phyloP scores from a whole-genome alignment of 2,888 invertebrate species.

The Nephrocerus scutellatus region DNA sequence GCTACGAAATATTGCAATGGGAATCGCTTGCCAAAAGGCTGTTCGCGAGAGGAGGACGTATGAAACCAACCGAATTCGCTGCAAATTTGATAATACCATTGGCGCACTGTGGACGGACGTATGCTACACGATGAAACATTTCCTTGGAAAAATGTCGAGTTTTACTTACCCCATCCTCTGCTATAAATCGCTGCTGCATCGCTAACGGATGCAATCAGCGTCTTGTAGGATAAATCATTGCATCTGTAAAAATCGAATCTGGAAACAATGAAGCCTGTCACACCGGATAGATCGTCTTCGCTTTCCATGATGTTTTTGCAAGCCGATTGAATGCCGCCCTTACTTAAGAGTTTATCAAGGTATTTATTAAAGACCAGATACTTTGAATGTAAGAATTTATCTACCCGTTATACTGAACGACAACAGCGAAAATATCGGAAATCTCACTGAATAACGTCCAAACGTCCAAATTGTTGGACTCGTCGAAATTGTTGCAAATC shows the following conservation, averaged over 20 bases:
- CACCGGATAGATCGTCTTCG: slow-evolving; percentile 31
- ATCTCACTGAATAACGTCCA: slow-evolving; percentile 40
- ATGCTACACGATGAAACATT: too few relatives aligned
- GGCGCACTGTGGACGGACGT: slow-evolving; percentile 45
- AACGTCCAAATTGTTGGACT: slow-evolving; percentile 35
- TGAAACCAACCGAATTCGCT: slow-evolving; percentile 81
- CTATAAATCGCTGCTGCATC: slow-evolving; percentile 26
- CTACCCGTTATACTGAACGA: slow-evolving; percentile 34
- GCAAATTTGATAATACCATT: slow-evolving; percentile 80
- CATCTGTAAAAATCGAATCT: slow-evolving; percentile 27
- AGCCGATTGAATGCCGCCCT: slow-evolving; percentile 32
- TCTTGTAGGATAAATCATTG: slow-evolving; percentile 34
- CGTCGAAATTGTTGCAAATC: slow-evolving; percentile 39
- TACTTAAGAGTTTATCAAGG: slow-evolving; percentile 21
- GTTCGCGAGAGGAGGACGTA: slow-evolving; percentile 55
- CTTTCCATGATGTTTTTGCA: slow-evolving; percentile 33
- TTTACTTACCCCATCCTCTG: slow-evolving; percentile 30
- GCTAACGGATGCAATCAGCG: slow-evolving; percentile 23
- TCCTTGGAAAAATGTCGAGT: neutral
- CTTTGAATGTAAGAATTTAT: too few relatives aligned
- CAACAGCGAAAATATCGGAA: slow-evolving; percentile 38
- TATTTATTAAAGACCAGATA: too few relatives aligned
- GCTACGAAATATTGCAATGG: slow-evolving; percentile 34
- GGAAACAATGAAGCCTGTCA: slow-evolving; percentile 28
- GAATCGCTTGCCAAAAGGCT: slow-evolving; percentile 51